These are phyloP conservation scores for Delia radicum DNA, from an alignment of 1,140 invertebrate genomes.

Conservation along the genomic window DNA sequence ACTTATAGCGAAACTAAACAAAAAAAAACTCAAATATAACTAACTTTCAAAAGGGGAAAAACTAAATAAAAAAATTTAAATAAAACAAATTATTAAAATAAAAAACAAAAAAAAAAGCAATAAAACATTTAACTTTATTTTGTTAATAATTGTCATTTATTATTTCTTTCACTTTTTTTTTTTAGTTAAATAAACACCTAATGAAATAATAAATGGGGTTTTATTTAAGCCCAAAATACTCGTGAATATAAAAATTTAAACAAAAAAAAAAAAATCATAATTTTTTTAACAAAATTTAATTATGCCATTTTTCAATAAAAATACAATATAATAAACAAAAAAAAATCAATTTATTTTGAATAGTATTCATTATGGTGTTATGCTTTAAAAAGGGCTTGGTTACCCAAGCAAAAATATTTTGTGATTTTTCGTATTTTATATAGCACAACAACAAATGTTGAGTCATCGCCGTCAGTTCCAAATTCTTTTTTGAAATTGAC, in stretches of 20 bases:
- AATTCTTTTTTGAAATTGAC: too few relatives aligned
- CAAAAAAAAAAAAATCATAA: neutral
- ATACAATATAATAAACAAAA: neutral
- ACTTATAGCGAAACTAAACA: neutral
- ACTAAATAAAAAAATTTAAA: neutral
- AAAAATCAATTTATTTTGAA: neutral
- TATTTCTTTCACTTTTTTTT: neutral
- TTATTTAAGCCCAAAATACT: neutral
- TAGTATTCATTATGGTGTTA: neutral
- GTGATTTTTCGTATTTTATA: neutral
- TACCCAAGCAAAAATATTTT: too few relatives aligned
- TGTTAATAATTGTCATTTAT: neutral
- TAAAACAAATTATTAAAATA: neutral
- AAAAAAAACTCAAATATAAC: neutral
- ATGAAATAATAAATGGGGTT: neutral
- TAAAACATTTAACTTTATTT: neutral
- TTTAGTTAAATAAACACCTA: neutral
- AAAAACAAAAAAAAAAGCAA: neutral
- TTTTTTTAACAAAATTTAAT: neutral
- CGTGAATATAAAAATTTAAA: neutral
- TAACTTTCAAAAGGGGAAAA: neutral
- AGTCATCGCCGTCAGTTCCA: too few relatives aligned
- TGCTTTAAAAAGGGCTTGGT: neutral
- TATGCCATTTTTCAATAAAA: neutral
- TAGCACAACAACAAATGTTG: neutral